Base-by-base conservation (phyloP, 1,140 invertebrate species). In the Elymnias hypermnestra region DNA sequence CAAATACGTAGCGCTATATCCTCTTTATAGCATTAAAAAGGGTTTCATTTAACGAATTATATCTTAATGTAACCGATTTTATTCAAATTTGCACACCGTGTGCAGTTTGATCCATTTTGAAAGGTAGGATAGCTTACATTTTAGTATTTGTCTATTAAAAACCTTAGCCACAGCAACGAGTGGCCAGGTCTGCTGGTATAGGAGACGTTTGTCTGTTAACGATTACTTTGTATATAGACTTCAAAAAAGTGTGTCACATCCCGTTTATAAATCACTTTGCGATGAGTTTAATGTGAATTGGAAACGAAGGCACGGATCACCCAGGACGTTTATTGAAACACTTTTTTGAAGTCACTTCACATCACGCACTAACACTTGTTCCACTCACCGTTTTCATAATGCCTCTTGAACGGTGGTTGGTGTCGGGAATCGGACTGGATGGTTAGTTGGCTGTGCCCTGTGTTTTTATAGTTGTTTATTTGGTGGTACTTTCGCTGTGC, bases 351-450 rank as follows among this genome's bases (percentile, higher is more conserved):
- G 71, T 67, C 69, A 72, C 69, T 81, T 54, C 72, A 78, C 73
- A 63, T 29, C 63, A 74, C 67, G 21, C 71, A 77, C 73, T 61
- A 48, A 26, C 25, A 53, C 26, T 43, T 21, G 2, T 51, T 60
- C 42, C 64, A 89, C 88, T 89, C 87, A 89, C 88, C 88, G 88
- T 76, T 73, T 84, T 89, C 88, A 89, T 89, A 61, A 69, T 87
- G 74, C 77, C 72, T 82, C 71, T 75, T 76, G 78, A 62, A 71
- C 78, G 72, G 76, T 83, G 83, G 86, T 87, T 88, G 84, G 87
- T 89, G 91, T 88, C 90, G 89, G 90, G 84, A 90, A 78, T 87
- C 87, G 89, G 89, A 92, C 90, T 92, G 90, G 88, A 90, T 91
- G 87, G 86, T 87, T 83, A 88, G 86, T 81, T 81, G 76, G 75